Evolutionary conservation across 2,113 vertebrate species (phyloP).

Genomic region (Triplophysa tibetana): DNA sequence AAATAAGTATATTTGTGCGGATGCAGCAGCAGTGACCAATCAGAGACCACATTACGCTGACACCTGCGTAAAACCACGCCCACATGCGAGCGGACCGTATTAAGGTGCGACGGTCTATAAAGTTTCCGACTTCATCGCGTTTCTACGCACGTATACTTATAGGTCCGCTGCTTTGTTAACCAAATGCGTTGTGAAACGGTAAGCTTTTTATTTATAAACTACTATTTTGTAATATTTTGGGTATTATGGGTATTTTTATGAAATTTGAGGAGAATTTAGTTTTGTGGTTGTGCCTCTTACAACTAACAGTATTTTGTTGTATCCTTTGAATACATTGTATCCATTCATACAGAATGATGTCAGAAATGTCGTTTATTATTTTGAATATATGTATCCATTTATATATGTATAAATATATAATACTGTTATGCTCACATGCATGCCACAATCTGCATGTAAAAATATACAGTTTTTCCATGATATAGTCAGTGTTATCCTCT

Average conservation of each 20-base stretch:
- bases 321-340: no score
- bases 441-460: no score
- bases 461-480: no score
- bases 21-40: not conserved
- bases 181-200: conserved; percentile 33
- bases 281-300: no score
- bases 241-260: no score
- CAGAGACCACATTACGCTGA: not conserved
- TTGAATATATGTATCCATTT: no score
- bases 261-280: no score
- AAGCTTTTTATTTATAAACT: not conserved
- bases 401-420: no score
- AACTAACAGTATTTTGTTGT: no score
- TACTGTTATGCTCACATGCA: no score
- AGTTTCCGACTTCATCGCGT: no score
- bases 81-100: not conserved
- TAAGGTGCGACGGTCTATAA: not conserved
- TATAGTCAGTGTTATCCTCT: not conserved
- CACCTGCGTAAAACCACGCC: conserved; percentile 20
- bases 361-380: not conserved
- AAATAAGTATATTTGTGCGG: not conserved
- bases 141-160: conserved; percentile 10
- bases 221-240: not conserved
- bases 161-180: not conserved
- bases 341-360: not conserved